Base-by-base conservation (phyloP, 2,888 invertebrate genomes). In the Mythimna impura region DNA sequence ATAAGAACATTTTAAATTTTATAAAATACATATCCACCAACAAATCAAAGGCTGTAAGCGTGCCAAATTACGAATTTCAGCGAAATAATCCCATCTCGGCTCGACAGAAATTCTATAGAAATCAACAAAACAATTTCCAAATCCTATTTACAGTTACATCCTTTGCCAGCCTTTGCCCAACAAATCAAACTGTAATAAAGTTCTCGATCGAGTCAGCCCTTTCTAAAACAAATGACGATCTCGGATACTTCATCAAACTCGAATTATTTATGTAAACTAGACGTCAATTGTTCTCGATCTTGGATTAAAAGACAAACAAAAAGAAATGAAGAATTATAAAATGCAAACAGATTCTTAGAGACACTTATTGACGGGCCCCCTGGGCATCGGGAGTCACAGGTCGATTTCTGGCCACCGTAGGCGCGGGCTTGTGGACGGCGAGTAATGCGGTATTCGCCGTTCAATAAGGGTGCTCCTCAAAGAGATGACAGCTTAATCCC, bases 101-200 rank as follows among this genome's bases (percentile, higher is more conserved):
- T 76, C 30, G 40, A 67, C 43, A 52, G 55, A 58, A 66, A 62
- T 25, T 76, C 14, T 77, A 67, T 57, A 43, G 60, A 65, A 79
- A 80, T 65, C 25, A 73, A 76, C 80, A 73, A 76, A 80, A 65
- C 80, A 76, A 73, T 73, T 60, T 57, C 30, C n/a, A 50, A 64
- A 81, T 70, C 57, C 58, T 63, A 78, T 76, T 75, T 69, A 69
- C 61, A 61, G 58, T 64, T 55, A 50, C 52, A 64, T 40, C 54
- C 54, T 63, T 25, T 40, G 76, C 60, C 47, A 63, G 47, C 50
- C 40, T 52, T 58, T 58, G 57, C 14, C 43, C 25, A 67, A 78
- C 66, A 65, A 80, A 76, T 76, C 76, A 81, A 76, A 81, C 52
- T 58, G 60, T 79, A 57, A 79, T 77, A 67, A 82, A 80, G 67